Conservation (phyloP, 1,140 invertebrate species). For the Bombus terrestris region DNA sequence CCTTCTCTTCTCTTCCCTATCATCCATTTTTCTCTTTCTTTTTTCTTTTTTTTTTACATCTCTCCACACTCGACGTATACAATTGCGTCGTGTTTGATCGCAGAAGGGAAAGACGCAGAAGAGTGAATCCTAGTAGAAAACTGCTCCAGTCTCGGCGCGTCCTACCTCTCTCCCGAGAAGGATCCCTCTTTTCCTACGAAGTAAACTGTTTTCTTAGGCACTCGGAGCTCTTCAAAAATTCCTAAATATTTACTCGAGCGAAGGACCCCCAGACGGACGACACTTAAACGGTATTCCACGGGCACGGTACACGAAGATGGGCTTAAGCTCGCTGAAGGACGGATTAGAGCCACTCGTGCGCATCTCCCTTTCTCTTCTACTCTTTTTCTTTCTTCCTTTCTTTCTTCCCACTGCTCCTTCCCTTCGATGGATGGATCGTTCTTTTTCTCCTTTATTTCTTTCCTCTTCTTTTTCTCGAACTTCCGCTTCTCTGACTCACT, state of each 20-base stretch:
- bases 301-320: conserved; percentile 64
- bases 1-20: not conserved
- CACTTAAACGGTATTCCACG: conserved; percentile 69
- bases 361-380: conserved; percentile 40
- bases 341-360: conserved; percentile 76
- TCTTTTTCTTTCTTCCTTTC: conserved; percentile 10
- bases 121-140: conserved; percentile 36
- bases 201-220: conserved; percentile 80
- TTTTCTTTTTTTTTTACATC: not conserved
- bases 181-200: conserved; percentile 54
- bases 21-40: not conserved
- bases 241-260: conserved; percentile 80
- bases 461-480: conserved; percentile 20
- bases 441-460: not conserved
- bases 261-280: conserved; percentile 71
- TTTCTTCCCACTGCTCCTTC: not conserved
- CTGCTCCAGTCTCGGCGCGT: conserved; percentile 18
- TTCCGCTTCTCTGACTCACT: conserved; percentile 25
- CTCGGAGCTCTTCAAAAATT: conserved; percentile 77
- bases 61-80: conserved; percentile 4
- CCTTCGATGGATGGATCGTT: not conserved
- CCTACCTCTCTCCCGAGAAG: conserved; percentile 30
- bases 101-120: not conserved
- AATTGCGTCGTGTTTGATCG: conserved; percentile 36
- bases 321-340: conserved; percentile 71